Percentiles rank a stretch among this genome's conserved stretches.
phyloP scores from a whole-genome alignment of 1,140 invertebrate genomes.

The Phortica variegata region DNA sequence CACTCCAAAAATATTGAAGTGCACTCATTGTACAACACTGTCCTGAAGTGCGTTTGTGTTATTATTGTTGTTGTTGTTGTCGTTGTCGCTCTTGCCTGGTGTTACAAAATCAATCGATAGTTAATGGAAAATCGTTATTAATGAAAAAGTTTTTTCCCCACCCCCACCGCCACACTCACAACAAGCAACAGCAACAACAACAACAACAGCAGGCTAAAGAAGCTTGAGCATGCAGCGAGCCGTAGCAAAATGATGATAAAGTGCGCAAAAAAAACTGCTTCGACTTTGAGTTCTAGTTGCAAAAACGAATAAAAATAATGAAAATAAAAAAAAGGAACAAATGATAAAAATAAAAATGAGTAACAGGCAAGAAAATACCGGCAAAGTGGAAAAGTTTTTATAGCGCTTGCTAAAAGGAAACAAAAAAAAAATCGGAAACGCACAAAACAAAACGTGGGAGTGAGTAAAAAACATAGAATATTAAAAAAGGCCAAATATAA shows the following conservation, averaged over 20 bases:
- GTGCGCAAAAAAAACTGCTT: conserved; percentile 43
- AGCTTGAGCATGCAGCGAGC: conserved; percentile 46
- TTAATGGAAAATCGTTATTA: conserved; percentile 58
- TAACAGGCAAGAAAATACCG: no score
- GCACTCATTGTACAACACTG: conserved; percentile 37
- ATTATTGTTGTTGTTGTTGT: no score
- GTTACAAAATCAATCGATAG: conserved; percentile 56
- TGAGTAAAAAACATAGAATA: conserved; percentile 23
- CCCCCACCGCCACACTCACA: background rate
- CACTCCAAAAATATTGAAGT: conserved; percentile 51
- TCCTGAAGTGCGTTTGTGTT: conserved; percentile 47
- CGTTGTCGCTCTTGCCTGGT: no score
- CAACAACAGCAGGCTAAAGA: no score
- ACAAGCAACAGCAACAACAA: conserved; percentile 22
- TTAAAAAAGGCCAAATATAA: no score
- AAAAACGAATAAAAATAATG: background rate
- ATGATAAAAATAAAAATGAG: background rate
- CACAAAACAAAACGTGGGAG: background rate
- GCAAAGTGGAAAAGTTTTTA: no score
- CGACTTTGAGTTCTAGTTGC: no score
- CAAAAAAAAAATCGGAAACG: background rate
- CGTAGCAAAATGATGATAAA: conserved; percentile 49
- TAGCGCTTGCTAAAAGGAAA: no score
- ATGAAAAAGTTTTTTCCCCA: conserved; percentile 47
- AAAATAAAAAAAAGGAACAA: conserved; percentile 3